A percentile compares a stretch with the other conserved stretches of the same genome.
phyloP scores from a whole-genome alignment of 2,888 invertebrate genomes.

The Drosophila robusta region DNA sequence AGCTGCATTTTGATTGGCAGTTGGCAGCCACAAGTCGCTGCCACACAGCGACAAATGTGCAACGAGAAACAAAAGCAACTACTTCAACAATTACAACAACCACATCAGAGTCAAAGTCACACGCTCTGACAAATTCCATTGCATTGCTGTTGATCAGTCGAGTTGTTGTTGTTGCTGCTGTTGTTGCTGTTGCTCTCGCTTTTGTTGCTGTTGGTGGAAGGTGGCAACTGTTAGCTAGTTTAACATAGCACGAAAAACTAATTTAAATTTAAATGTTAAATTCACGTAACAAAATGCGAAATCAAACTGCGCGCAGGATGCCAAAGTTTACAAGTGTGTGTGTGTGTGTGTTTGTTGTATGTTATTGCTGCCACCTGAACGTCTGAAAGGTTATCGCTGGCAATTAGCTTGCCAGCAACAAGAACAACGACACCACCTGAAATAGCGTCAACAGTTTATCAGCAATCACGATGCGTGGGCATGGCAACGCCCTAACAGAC shows the following conservation, averaged over 20 bases:
- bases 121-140: slow-evolving; percentile 60
- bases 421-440: slow-evolving; percentile 11
- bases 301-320: slow-evolving; percentile 44
- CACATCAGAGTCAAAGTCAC: slow-evolving; percentile 46
- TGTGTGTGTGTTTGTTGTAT: slow-evolving; percentile 25
- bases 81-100: slow-evolving; percentile 9
- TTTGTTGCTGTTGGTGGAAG: slow-evolving; percentile 35
- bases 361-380: slow-evolving; percentile 53
- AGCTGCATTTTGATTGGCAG: slow-evolving; percentile 52
- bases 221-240: slow-evolving; percentile 54
- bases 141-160: slow-evolving; percentile 36
- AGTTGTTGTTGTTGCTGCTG: slow-evolving; percentile 17
- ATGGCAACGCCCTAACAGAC: background rate
- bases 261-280: slow-evolving; percentile 82
- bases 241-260: slow-evolving; percentile 81
- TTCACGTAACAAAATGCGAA: slow-evolving; percentile 70
- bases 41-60: slow-evolving; percentile 4
- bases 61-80: slow-evolving; percentile 12
- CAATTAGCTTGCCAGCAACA: slow-evolving; percentile 63
- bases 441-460: slow-evolving; percentile 29
- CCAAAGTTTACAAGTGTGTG: slow-evolving; percentile 27
- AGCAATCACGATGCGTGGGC: background rate
- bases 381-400: slow-evolving; percentile 62
- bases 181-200: slow-evolving; percentile 6
- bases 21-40: slow-evolving; percentile 30